Conservation (phyloP, 2,888 invertebrate genomes). For the Spialia ferax region DNA sequence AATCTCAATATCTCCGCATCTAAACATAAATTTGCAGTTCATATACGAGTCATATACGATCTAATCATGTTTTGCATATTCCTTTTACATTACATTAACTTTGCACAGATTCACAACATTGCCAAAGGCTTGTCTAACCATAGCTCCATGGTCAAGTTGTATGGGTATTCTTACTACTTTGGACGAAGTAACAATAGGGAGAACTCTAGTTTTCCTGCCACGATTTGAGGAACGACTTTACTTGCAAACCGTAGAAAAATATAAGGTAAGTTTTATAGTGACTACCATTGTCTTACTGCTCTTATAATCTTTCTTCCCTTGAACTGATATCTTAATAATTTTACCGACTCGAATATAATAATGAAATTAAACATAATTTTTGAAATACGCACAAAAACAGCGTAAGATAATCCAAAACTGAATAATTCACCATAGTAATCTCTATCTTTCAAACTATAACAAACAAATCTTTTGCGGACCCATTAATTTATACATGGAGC, state of each 20-base stretch:
- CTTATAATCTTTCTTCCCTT: too few species aligned
- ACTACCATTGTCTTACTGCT: too few species aligned
- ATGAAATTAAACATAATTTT: too few species aligned
- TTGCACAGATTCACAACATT: constrained; percentile 24
- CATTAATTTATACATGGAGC: constrained; percentile 8
- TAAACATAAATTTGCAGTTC: too few species aligned
- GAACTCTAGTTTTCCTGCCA: constrained; percentile 56
- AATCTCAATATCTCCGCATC: too few species aligned
- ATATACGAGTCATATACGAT: too few species aligned
- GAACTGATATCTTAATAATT: too few species aligned
- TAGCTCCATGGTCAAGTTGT: constrained; percentile 70
- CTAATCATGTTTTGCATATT: background rate
- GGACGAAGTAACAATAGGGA: constrained; percentile 51
- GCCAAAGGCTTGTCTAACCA: constrained; percentile 47
- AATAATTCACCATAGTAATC: too few species aligned
- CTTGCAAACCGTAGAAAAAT: constrained; percentile 63
- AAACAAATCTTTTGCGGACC: background rate
- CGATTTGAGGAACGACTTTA: constrained; percentile 63
- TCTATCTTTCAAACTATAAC: background rate
- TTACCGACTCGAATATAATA: too few species aligned
- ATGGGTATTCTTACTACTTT: constrained; percentile 59
- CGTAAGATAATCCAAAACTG: too few species aligned
- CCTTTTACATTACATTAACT: too few species aligned
- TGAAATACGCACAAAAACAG: too few species aligned
- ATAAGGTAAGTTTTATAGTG: constrained; percentile 55